Percentiles rank a stretch among this genome's conserved stretches.
Evolutionary conservation across 1,140 invertebrate species (phyloP).

Genomic region (Aphidius gifuensis): DNA sequence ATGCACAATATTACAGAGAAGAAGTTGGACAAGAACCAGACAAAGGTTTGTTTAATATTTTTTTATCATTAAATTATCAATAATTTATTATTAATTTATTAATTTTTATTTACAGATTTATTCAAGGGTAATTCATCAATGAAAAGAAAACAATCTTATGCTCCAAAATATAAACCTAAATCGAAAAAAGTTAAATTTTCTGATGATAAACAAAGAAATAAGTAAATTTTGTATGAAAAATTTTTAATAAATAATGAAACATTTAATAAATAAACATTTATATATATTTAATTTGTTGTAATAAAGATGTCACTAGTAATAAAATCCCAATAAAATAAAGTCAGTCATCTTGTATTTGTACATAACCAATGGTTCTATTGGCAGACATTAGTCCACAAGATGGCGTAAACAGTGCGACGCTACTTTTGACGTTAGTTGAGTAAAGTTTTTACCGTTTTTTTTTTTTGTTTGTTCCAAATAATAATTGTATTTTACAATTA

Average conservation of each 20-base stretch:
- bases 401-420: slow-evolving; percentile 43
- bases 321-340: too few relatives aligned
- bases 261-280: too few relatives aligned
- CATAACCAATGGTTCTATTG: too few relatives aligned
- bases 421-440: slow-evolving; percentile 46
- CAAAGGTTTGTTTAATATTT: slow-evolving; percentile 57
- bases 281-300: neutral
- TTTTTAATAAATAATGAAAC: too few relatives aligned
- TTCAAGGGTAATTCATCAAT: neutral
- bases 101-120: neutral
- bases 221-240: neutral
- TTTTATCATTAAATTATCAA: neutral
- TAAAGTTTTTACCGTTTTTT: slow-evolving; percentile 35
- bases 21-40: slow-evolving; percentile 87
- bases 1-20: slow-evolving; percentile 77
- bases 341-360: too few relatives aligned
- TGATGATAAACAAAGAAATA: slow-evolving; percentile 7
- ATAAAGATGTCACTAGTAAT: neutral
- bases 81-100: neutral
- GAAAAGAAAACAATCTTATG: slow-evolving; percentile 5
- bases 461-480: slow-evolving; percentile 21
- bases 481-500: neutral
- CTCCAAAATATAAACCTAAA: slow-evolving; percentile 4
- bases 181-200: slow-evolving; percentile 9
- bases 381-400: slow-evolving; percentile 30